These are phyloP conservation scores for Leptogaster cylindrica DNA, from an alignment of 2,888 invertebrate species.

Conservation along the genomic window DNA sequence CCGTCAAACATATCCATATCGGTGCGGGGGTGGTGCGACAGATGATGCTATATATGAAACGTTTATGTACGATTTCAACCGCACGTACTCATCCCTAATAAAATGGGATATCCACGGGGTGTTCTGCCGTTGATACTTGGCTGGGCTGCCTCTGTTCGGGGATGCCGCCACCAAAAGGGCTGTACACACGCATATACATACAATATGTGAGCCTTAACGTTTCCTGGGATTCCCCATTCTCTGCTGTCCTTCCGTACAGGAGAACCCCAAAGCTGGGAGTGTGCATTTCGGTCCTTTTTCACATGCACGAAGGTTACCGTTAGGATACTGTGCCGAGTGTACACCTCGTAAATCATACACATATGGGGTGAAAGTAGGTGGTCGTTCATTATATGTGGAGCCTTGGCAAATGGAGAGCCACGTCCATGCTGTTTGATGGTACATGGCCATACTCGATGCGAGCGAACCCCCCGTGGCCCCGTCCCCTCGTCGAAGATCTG, in stretches of 20 bases:
- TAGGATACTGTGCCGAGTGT: constrained; percentile 30
- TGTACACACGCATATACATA: background rate
- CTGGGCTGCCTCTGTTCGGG: background rate
- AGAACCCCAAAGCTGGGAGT: background rate
- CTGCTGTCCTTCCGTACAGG: too few species aligned
- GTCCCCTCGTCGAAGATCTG: constrained; percentile 17
- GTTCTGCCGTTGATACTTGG: background rate
- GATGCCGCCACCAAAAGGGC: background rate
- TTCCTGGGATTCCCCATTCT: background rate
- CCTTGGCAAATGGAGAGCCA: constrained; percentile 43
- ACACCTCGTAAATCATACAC: constrained; percentile 43
- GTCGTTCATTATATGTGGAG: constrained; percentile 42
- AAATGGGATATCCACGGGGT: constrained; percentile 30
- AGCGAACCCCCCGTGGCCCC: background rate
- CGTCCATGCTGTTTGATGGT: constrained; percentile 43
- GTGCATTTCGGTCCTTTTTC: constrained; percentile 22
- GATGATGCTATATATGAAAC: constrained; percentile 25
- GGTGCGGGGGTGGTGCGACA: background rate
- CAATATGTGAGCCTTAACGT: constrained; percentile 3
- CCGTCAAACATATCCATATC: constrained; percentile 3
- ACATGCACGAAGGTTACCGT: constrained; percentile 34
- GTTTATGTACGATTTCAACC: constrained; percentile 37
- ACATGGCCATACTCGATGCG: constrained; percentile 37
- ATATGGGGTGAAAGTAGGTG: constrained; percentile 37
- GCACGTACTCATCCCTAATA: constrained; percentile 39